These are phyloP conservation scores for Mionectes macconnelli DNA, from an alignment of 2,113 vertebrate species.

Conservation along the genomic window DNA sequence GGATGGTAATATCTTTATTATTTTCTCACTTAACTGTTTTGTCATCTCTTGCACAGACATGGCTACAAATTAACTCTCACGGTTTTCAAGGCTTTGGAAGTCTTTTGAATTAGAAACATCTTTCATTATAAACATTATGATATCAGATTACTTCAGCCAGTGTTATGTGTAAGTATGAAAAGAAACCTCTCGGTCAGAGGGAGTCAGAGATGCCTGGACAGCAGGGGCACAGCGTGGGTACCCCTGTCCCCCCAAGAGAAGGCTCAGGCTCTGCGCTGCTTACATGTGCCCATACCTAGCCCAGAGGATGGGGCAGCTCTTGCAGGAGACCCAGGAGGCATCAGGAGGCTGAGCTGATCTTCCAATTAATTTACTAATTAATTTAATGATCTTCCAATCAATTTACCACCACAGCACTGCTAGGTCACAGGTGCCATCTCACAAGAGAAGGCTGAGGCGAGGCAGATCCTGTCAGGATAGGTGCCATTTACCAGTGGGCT, in stretches of 20 bases:
- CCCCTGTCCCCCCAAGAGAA: rapidly evolving
- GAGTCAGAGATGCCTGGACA: background rate
- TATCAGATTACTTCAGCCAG: background rate
- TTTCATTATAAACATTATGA: background rate
- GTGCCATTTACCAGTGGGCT: rapidly evolving
- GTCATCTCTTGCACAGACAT: background rate
- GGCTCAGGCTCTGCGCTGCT: background rate
- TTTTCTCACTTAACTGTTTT: background rate
- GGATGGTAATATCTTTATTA: background rate
- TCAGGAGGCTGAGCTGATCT: background rate
- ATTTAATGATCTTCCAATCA: rapidly evolving
- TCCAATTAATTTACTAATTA: rapidly evolving
- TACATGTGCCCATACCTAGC: background rate
- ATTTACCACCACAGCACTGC: rapidly evolving
- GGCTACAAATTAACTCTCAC: background rate
- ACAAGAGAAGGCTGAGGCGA: rapidly evolving
- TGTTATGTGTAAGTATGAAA: background rate
- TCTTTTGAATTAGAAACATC: background rate
- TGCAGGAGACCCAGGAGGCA: rapidly evolving
- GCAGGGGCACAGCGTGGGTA: background rate
- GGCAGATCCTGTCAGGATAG: background rate
- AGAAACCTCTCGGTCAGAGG: background rate
- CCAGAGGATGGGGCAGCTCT: background rate
- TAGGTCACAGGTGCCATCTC: background rate
- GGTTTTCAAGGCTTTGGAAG: background rate